A percentile compares a stretch with the other conserved stretches of the same genome.
Evolutionary conservation across 2,113 vertebrate species (phyloP).

Genomic region (Melanostigma gelatinosum): DNA sequence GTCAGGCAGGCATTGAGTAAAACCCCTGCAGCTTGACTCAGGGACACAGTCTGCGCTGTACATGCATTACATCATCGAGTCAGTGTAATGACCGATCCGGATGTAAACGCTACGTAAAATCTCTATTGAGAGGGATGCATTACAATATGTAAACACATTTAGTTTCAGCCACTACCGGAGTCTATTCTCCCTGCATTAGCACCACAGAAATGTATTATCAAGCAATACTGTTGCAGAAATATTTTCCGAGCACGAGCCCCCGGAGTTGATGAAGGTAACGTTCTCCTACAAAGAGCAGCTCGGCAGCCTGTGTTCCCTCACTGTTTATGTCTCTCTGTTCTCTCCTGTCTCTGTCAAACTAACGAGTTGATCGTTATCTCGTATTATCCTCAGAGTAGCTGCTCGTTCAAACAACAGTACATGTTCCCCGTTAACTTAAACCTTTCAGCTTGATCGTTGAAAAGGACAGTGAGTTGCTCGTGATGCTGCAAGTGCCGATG

Average conservation of each 20-base stretch:
- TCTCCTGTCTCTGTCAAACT: background rate
- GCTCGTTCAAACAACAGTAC: background rate
- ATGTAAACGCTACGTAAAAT: background rate
- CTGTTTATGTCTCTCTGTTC: conserved; percentile 20
- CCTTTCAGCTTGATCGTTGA: background rate
- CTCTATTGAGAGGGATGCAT: background rate
- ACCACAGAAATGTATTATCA: background rate
- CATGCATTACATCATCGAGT: background rate
- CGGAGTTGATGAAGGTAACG: background rate
- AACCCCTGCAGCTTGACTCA: background rate
- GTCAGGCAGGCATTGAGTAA: background rate
- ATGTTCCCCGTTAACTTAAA: background rate
- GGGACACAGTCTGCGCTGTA: background rate
- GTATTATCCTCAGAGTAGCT: background rate
- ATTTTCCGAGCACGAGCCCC: background rate
- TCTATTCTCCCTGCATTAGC: background rate
- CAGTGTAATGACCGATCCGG: too few relatives aligned
- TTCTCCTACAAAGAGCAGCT: background rate
- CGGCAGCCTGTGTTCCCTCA: conserved; percentile 18
- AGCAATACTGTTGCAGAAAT: background rate
- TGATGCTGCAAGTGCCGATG: conserved; percentile 12
- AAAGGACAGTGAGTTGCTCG: conserved; percentile 13
- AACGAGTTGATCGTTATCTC: background rate
- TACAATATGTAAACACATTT: background rate
- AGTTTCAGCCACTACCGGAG: background rate